These are phyloP conservation scores for Leucoraja erinaceus DNA, from an alignment of 2,113 vertebrate species.

Conservation along the genomic window DNA sequence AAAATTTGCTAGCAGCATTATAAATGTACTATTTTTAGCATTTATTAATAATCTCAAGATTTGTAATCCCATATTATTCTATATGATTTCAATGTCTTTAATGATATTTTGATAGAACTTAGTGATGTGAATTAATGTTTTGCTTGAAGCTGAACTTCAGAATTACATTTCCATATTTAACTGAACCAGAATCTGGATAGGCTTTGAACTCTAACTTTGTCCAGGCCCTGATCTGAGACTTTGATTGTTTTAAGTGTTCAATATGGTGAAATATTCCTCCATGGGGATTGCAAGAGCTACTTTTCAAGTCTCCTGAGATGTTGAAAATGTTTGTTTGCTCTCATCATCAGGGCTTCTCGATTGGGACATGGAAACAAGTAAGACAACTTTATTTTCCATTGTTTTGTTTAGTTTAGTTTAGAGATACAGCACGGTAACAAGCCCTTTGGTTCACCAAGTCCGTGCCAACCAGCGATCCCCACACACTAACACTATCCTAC, in stretches of 20 bases:
- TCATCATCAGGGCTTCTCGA: neutral
- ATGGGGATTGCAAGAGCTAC: neutral
- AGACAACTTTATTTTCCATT: neutral
- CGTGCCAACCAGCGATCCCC: too few species aligned
- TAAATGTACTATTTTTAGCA: neutral
- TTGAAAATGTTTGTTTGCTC: neutral
- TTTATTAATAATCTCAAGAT: constrained; percentile 22
- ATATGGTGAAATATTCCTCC: neutral
- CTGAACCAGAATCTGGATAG: neutral
- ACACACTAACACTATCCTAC: too few species aligned
- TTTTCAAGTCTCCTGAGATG: neutral
- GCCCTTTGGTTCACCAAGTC: too few species aligned
- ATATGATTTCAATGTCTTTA: neutral
- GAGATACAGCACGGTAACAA: too few species aligned
- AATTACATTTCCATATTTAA: neutral
- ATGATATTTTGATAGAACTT: constrained; percentile 12
- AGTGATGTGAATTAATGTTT: neutral
- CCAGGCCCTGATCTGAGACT: too few species aligned
- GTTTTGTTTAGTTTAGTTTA: too few species aligned
- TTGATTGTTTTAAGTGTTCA: neutral
- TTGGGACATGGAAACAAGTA: neutral
- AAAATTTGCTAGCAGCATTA: neutral
- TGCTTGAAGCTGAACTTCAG: neutral
- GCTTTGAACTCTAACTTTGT: neutral
- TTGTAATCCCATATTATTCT: constrained; percentile 17